phyloP scores from a whole-genome alignment of 2,113 vertebrate genomes.

The Serilophus lunatus region DNA sequence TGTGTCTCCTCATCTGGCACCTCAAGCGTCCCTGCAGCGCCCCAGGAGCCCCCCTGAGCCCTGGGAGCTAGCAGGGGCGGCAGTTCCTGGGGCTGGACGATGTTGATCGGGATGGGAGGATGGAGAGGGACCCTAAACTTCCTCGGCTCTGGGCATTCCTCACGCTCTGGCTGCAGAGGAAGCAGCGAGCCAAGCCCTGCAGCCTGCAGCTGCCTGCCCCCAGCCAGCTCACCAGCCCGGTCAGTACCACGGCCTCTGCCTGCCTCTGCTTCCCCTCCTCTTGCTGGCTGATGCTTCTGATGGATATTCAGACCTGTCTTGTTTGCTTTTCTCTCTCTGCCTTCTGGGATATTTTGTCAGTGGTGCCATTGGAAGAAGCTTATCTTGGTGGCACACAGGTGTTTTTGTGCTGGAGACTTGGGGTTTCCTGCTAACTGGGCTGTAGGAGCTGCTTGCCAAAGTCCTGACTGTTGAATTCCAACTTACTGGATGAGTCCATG shows the following conservation, averaged over 20 bases:
- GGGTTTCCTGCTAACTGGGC: neutral
- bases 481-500: neutral
- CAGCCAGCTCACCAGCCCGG: slow-evolving; percentile 57
- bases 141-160: slow-evolving; percentile 72
- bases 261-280: neutral
- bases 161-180: slow-evolving; percentile 73
- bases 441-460: neutral
- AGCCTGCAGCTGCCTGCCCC: slow-evolving; percentile 57
- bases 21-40: neutral
- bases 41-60: neutral
- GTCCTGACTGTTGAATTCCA: neutral
- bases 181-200: slow-evolving; percentile 69
- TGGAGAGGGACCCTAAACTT: slow-evolving; percentile 74
- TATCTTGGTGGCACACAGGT: accelerated
- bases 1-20: neutral
- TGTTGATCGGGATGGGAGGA: slow-evolving; percentile 49
- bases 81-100: neutral
- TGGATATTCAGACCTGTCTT: neutral
- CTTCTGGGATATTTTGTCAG: neutral
- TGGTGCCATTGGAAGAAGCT: accelerated
- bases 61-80: neutral
- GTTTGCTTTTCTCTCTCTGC: neutral
- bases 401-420: neutral
- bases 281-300: accelerated
- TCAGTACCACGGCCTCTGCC: slow-evolving; percentile 55